Evolutionary conservation across 1,140 invertebrate genomes (phyloP), one percentile per base, ranked within the genome.

Genomic region (Neodiprion virginianus): DNA sequence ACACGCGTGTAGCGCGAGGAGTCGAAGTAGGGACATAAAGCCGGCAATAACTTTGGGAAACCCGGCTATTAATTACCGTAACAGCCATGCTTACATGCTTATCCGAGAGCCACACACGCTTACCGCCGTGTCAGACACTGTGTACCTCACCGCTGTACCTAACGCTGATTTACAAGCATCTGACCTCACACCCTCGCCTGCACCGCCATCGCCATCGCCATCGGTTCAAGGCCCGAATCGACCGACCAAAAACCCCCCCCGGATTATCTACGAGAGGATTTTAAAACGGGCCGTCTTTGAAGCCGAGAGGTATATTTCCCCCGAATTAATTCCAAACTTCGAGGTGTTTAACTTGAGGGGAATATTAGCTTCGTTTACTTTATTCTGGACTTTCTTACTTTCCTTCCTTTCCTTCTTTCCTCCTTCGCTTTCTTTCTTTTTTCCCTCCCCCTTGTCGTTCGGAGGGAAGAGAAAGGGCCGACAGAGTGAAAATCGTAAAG

Each of bases 31-130:
- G 67, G 47, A 68, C 53, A 77, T 79, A 79, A 79, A 76, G 79
- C 75, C 79, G 14, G 67, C 78, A 77, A 79, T 80, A 80, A 79
- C 76, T 79, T 79, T 53, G 10, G 53, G 10, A 61, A 72, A 76
- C 78, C 73, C 73, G 50, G 40, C 76, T 79, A 78, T 80, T 80
- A 80, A 80, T 79, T 79, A 79, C 74, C 76, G 74, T 80, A 79
- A 80, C 76, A 73, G 53, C 72, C 70, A 50, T 71, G 76, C 74
- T 78, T 80, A 80, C 75, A 77, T 72, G 79, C 79, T 79, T 77
- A 79, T 77, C 78, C 78, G 28, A 48, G 11, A 40, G 12, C 61
- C 61, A 65, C 17, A 65, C 17, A 65, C 61, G 61, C 61, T 65
- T 14, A 14, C 12, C 17, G 61, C 61, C 17, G 61, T 17, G 61